Conservation (phyloP, 1,140 invertebrate genomes). For the Ericerus pela region DNA sequence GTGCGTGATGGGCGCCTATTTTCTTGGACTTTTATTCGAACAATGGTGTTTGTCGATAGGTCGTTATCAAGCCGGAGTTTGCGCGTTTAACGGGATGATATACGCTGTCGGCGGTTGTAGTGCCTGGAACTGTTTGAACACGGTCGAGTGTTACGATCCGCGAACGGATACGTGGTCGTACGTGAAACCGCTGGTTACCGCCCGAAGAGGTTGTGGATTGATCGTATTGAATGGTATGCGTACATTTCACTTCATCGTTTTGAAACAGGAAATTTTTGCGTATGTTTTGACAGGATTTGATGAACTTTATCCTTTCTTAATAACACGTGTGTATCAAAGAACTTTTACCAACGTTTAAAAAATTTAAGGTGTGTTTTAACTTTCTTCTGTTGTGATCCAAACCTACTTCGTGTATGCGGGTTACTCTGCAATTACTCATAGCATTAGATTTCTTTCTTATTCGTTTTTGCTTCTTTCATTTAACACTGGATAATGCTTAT, state of each 20-base stretch:
- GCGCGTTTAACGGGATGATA: slow-evolving; percentile 45
- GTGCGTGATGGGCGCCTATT: neutral
- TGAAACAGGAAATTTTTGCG: neutral
- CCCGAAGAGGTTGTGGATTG: slow-evolving; percentile 50
- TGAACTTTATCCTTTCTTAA: neutral
- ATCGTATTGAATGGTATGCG: slow-evolving; percentile 41
- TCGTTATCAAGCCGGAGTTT: slow-evolving; percentile 63
- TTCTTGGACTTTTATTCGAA: neutral
- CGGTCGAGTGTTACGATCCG: slow-evolving; percentile 54
- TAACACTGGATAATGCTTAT: too few species aligned
- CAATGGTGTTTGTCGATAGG: slow-evolving; percentile 31
- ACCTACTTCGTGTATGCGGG: too few species aligned
- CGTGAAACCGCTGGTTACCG: slow-evolving; percentile 41
- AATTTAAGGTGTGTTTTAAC: neutral
- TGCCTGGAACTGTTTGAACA: slow-evolving; percentile 59
- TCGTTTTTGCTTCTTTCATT: neutral
- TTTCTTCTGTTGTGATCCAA: too few species aligned
- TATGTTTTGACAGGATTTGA: neutral
- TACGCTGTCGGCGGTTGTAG: slow-evolving; percentile 71
- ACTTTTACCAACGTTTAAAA: neutral
- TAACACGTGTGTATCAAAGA: neutral
- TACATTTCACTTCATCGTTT: slow-evolving; percentile 1
- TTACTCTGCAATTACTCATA: neutral
- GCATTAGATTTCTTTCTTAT: neutral
- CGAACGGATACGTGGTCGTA: slow-evolving; percentile 37